A percentile compares a stretch with the other conserved stretches of the same genome.
Evolutionary conservation across 2,113 vertebrate species (phyloP).

Genomic region (Notiomystis cincta): DNA sequence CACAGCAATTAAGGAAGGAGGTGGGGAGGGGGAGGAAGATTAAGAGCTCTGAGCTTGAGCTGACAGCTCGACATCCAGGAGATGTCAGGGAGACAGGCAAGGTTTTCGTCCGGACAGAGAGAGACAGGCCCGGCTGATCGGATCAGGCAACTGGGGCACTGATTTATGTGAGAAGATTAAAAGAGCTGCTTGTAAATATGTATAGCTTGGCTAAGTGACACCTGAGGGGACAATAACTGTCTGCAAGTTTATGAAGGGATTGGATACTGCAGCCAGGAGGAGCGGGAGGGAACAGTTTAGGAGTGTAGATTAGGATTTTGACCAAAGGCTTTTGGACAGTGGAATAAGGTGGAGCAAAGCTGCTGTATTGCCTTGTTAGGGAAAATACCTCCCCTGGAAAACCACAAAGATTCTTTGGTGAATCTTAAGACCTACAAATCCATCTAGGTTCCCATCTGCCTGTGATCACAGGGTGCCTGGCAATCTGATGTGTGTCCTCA

Average conservation of each 20-base stretch:
- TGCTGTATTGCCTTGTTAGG: background rate
- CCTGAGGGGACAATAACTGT: constrained; percentile 60
- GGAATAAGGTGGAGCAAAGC: background rate
- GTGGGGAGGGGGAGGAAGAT: constrained; percentile 36
- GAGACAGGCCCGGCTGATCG: constrained; percentile 9
- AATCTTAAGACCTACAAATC: background rate
- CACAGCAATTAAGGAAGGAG: background rate
- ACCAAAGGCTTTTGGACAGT: background rate
- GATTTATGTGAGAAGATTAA: constrained; percentile 64
- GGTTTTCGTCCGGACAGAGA: background rate
- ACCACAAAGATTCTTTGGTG: background rate
- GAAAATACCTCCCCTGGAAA: background rate
- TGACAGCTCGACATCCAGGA: constrained; percentile 51
- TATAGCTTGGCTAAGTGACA: constrained; percentile 55
- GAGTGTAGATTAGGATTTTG: background rate
- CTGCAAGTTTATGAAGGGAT: constrained; percentile 7
- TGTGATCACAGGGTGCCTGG: background rate
- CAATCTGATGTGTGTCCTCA: background rate
- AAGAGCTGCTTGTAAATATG: constrained; percentile 60
- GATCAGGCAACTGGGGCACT: constrained; percentile 43
- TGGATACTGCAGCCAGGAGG: background rate
- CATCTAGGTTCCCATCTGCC: background rate
- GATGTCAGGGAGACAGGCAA: constrained; percentile 39
- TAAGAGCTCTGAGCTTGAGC: constrained; percentile 49
- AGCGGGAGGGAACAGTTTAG: background rate